phyloP scores from a whole-genome alignment of 2,113 vertebrate genomes.

The Alethe diademata region DNA sequence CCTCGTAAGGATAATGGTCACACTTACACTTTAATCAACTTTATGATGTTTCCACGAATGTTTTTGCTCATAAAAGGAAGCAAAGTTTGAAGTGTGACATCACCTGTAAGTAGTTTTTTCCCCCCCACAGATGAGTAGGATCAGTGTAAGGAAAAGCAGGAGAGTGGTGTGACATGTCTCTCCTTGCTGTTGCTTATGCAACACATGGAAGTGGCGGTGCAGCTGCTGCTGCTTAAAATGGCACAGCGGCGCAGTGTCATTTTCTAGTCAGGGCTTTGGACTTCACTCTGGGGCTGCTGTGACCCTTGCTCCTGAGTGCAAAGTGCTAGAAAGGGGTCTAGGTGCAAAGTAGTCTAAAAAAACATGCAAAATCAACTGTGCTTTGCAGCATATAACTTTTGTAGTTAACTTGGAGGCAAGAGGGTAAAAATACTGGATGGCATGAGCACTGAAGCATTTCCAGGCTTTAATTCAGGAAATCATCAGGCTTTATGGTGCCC shows the following conservation, averaged over 20 bases:
- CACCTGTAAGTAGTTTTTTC: neutral
- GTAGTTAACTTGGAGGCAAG: neutral
- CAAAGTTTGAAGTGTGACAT: neutral
- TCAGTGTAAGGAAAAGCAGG: neutral
- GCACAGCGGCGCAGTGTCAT: accelerated
- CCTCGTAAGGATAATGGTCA: neutral
- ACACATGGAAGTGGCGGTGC: accelerated
- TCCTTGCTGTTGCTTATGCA: neutral
- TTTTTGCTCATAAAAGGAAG: neutral
- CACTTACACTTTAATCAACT: neutral
- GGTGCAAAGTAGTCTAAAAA: neutral
- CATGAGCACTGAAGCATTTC: neutral
- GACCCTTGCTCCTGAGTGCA: neutral
- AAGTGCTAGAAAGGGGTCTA: neutral
- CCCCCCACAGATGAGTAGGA: accelerated
- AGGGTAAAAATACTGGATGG: neutral
- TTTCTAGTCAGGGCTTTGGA: neutral
- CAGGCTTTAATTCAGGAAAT: neutral
- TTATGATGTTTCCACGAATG: neutral
- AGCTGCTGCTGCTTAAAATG: neutral
- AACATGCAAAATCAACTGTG: neutral
- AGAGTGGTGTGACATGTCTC: accelerated
- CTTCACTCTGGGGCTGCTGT: accelerated
- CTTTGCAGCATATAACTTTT: neutral
- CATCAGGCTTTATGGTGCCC: neutral